phyloP scores from a whole-genome alignment of 1,140 invertebrate species.

The Pantala flavescens region DNA sequence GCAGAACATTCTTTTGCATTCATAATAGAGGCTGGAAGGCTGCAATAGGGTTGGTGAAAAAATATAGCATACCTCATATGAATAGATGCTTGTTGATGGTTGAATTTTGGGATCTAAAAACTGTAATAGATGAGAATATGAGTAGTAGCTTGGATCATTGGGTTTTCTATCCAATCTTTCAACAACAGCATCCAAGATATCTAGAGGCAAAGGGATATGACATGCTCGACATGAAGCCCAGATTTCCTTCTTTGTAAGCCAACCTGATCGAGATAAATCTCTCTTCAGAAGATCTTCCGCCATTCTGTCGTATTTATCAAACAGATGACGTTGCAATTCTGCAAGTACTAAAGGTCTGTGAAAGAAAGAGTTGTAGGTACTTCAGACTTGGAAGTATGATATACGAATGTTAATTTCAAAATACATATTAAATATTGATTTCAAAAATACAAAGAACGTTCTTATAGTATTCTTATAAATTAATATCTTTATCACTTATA shows the following conservation, averaged over 20 bases:
- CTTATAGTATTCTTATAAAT: constrained; percentile 14
- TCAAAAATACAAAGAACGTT: not conserved
- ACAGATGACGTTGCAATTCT: constrained; percentile 53
- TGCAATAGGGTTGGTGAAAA: not conserved
- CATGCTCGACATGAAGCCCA: constrained; percentile 51
- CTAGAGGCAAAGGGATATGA: constrained; percentile 50
- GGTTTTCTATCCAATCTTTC: constrained; percentile 29
- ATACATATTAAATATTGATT: not conserved
- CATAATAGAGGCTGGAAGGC: too few species aligned
- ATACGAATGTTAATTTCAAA: not conserved
- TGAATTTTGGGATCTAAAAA: not conserved
- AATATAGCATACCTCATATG: not conserved
- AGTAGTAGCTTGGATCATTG: not conserved
- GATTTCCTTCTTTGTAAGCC: constrained; percentile 41
- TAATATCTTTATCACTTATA: too few species aligned
- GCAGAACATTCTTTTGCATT: too few species aligned
- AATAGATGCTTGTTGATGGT: not conserved
- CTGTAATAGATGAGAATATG: not conserved
- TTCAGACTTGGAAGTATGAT: not conserved
- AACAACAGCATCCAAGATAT: constrained; percentile 56
- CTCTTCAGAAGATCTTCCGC: constrained; percentile 51
- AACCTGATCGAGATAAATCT: constrained; percentile 45
- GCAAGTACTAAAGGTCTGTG: constrained; percentile 49
- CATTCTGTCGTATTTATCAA: constrained; percentile 54
- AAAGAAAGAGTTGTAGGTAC: constrained; percentile 15